Percentiles rank a stretch among this genome's conserved stretches.
These are phyloP conservation scores for Zosterops borbonicus DNA, from an alignment of 2,113 vertebrate species.

Conservation along the genomic window DNA sequence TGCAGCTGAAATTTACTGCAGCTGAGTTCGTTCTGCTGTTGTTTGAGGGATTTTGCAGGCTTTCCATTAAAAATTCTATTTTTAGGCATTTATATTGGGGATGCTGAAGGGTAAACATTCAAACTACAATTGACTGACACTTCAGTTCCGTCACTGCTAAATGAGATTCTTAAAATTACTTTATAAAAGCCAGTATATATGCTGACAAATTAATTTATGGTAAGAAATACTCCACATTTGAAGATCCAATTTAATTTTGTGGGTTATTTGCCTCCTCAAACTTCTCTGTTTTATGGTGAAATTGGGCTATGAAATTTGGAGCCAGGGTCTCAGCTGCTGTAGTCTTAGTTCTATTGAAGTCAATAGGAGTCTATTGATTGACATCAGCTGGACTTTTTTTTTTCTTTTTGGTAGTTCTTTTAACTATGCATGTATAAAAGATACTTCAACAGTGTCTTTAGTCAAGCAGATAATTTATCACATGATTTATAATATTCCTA, in stretches of 20 bases:
- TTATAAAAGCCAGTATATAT: neutral
- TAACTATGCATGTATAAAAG: neutral
- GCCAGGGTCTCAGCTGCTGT: neutral
- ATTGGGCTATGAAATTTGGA: neutral
- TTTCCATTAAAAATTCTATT: neutral
- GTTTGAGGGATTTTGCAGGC: neutral
- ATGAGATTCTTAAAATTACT: constrained; percentile 3
- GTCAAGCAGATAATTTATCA: neutral
- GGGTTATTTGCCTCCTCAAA: neutral
- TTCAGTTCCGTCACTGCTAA: neutral
- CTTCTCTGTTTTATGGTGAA: neutral
- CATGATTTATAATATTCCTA: neutral
- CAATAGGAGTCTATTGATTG: neutral
- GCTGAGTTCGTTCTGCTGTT: neutral
- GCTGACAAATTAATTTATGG: neutral
- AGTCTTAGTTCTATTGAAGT: neutral
- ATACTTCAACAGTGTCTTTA: neutral
- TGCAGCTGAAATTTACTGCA: neutral
- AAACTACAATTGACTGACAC: neutral
- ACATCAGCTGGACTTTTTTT: neutral
- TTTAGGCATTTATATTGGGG: neutral
- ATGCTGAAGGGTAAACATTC: neutral
- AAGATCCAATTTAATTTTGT: neutral
- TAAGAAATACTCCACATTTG: neutral
- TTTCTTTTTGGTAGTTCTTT: neutral